Conservation (phyloP, 1,140 invertebrate species). For the Drosophila pruinosa region DNA sequence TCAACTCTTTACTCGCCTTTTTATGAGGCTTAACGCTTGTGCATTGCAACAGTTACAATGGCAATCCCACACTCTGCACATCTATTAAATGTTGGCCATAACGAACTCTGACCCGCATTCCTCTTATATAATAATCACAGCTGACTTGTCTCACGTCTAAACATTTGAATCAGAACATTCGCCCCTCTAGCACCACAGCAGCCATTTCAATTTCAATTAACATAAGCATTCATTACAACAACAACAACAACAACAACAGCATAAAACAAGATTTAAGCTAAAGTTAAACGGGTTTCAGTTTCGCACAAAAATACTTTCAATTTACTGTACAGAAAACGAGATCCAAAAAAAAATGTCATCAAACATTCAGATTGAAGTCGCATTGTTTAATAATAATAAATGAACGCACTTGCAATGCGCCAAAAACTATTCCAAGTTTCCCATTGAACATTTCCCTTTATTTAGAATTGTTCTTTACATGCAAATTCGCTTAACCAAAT, state of each 20-base stretch:
- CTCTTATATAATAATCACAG: constrained; percentile 7
- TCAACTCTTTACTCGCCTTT: not conserved
- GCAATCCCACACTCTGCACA: not conserved
- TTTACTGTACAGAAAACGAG: constrained; percentile 14
- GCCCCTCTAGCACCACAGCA: not conserved
- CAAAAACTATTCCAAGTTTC: too few species aligned
- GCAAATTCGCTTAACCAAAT: too few species aligned
- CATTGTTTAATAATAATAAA: too few species aligned
- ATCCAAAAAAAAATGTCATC: not conserved
- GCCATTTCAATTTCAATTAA: constrained; percentile 1
- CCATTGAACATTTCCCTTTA: too few species aligned
- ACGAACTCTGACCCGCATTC: not conserved
- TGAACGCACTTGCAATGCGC: too few species aligned
- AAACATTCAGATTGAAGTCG: not conserved
- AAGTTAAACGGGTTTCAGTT: constrained; percentile 13
- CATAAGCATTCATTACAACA: constrained; percentile 2
- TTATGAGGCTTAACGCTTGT: constrained; percentile 26
- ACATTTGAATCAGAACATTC: not conserved
- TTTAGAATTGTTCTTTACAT: too few species aligned
- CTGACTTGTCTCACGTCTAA: not conserved
- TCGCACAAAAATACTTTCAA: constrained; percentile 12
- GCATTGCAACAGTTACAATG: constrained; percentile 11
- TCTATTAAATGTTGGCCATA: constrained; percentile 3
- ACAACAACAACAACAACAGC: not conserved
- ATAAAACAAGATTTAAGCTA: not conserved